Percentiles rank a stretch among this genome's conserved stretches.
phyloP scores from a whole-genome alignment of 2,113 vertebrate genomes.

The Myrmophylax atrothorax region DNA sequence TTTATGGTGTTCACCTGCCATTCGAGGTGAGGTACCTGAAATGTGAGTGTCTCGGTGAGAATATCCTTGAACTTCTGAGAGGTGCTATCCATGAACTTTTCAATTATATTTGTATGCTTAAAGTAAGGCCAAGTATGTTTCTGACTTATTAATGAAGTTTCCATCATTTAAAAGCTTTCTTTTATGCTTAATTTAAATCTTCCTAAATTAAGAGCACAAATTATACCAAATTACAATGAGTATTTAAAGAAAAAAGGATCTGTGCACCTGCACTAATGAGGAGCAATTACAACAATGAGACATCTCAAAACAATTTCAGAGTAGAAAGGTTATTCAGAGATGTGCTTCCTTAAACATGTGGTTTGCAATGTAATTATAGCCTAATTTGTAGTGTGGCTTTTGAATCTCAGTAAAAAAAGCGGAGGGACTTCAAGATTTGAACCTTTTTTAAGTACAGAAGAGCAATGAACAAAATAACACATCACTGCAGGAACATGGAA shows the following conservation, averaged over 20 bases:
- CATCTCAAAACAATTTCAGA: conserved; percentile 56
- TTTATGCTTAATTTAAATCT: conserved; percentile 37
- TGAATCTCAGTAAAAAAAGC: background rate
- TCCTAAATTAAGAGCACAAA: conserved; percentile 33
- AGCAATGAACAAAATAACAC: background rate
- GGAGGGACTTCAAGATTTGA: background rate
- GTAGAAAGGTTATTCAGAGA: conserved; percentile 28
- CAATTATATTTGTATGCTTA: background rate
- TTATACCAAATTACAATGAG: conserved; percentile 39
- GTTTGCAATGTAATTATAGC: conserved; percentile 32
- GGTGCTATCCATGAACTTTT: background rate
- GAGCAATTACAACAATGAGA: conserved; percentile 54
- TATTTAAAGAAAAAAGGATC: conserved; percentile 49
- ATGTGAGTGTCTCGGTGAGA: background rate
- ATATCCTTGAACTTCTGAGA: conserved; percentile 38
- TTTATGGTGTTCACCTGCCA: background rate
- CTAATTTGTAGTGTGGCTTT: background rate
- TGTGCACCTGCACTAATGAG: conserved; percentile 53
- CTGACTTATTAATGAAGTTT: conserved; percentile 25
- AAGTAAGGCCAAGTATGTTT: background rate
- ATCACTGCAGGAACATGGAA: background rate
- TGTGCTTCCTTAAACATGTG: conserved; percentile 6
- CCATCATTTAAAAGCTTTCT: background rate
- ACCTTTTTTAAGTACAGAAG: conserved; percentile 15
- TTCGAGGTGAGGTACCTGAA: background rate